phyloP scores from a whole-genome alignment of 2,888 invertebrate species.

The Minunthozetes semirufus region DNA sequence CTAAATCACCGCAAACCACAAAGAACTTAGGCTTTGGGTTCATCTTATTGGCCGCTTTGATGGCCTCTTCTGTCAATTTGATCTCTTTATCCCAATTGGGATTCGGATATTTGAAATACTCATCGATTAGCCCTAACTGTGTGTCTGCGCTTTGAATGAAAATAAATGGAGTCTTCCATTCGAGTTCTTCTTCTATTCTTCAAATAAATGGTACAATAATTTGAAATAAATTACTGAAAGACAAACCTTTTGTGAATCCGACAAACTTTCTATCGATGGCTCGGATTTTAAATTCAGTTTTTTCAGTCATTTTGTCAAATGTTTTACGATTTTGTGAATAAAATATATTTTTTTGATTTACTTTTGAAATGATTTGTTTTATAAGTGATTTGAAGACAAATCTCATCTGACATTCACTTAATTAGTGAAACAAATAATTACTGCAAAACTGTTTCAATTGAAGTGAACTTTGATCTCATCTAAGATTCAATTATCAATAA shows the following conservation, averaged over 20 bases:
- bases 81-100: conserved; percentile 51
- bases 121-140: conserved; percentile 52
- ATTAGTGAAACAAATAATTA: background rate
- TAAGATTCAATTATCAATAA: background rate
- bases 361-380: too few relatives aligned
- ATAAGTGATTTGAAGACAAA: too few relatives aligned
- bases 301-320: background rate
- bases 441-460: too few relatives aligned
- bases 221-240: background rate
- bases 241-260: conserved; percentile 27
- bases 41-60: conserved; percentile 50
- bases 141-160: conserved; percentile 53
- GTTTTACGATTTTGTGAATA: background rate
- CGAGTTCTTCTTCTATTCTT: background rate
- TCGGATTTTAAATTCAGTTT: background rate
- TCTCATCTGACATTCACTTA: too few relatives aligned
- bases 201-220: background rate
- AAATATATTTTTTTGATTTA: too few relatives aligned
- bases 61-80: conserved; percentile 46
- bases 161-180: conserved; percentile 50
- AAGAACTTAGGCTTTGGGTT: conserved; percentile 51
- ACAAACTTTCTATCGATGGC: background rate
- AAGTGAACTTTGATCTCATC: background rate
- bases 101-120: conserved; percentile 45
- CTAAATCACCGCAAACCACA: conserved; percentile 53